Evolutionary conservation across 2,113 vertebrate species (phyloP), one percentile per base, ranked within the genome.

Genomic region (Todiramphus saurophagus): DNA sequence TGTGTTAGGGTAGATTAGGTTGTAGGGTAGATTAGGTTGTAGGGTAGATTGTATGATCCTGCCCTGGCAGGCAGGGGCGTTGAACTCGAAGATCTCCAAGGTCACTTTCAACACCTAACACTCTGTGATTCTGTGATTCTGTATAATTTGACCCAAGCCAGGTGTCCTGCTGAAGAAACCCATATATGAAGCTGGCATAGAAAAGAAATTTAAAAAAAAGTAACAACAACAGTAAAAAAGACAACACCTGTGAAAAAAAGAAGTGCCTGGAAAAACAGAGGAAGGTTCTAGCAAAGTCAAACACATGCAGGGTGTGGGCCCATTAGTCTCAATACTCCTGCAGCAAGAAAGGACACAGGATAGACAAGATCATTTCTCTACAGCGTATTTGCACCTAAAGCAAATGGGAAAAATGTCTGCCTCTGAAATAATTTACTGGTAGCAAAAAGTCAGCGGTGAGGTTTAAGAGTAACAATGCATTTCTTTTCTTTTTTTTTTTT

Each of bases 161-260:
- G 37, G 21, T 62, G 64, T 77, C 56, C 66, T 88, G 48, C 83
- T 93, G n/a, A 77, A 95, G 44, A 87, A 96, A 88, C 51, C 35
- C 10, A n/a, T 46, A 37, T 15, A 81, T 72, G 18, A 77, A 89
- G 39, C 44, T 89, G 76, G 14, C 63, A 89, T 1, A 53, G 33
- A 88, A 85, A 87, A 95, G 51, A 87, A 68, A 69, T 25, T 59
- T 18, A 60, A 21, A 30, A 62, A 90, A 33, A 87, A 53, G 25
- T 53, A 53, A 28, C 27, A 53, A 87, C 2, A 60, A 37, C 6
- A 56, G 46, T 11, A 67, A 53, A 55, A 63, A 14, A 10, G 4
- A 31, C 5, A 35, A 37, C 15, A 81, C 24, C 20, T 15, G 11
- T 24, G 15, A 1, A 23, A 23, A 64, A 16, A 41, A 39, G 28